A percentile compares a stretch with the other conserved stretches of the same genome.
Conservation (phyloP, 2,888 invertebrate genomes). For the Nipponacmea schrenckii region DNA sequence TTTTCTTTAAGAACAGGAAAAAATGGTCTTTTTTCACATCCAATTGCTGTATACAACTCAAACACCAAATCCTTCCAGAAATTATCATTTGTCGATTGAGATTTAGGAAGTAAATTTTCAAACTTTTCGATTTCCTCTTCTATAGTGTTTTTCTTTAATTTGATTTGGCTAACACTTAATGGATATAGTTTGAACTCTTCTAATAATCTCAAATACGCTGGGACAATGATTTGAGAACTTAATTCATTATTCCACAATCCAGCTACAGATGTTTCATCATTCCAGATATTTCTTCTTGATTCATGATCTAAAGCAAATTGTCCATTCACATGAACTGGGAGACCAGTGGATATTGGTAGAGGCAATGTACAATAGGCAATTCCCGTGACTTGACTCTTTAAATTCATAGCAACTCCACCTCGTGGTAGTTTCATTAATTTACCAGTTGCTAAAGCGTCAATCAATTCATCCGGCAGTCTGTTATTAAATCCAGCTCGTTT, state of each 20-base stretch:
- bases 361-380: slow-evolving; percentile 52
- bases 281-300: slow-evolving; percentile 43
- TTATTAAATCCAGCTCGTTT: slow-evolving; percentile 46
- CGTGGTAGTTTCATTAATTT: slow-evolving; percentile 44
- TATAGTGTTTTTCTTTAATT: background rate
- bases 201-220: slow-evolving; percentile 17
- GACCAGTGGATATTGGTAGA: slow-evolving; percentile 43
- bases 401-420: slow-evolving; percentile 44
- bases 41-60: slow-evolving; percentile 1
- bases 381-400: background rate
- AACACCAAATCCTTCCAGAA: slow-evolving; percentile 23
- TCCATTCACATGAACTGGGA: slow-evolving; percentile 55
- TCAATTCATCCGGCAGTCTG: slow-evolving; percentile 30
- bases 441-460: slow-evolving; percentile 32
- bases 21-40: background rate
- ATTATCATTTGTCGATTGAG: background rate
- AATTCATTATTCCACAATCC: slow-evolving; percentile 14
- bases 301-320: slow-evolving; percentile 52
- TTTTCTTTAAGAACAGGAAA: background rate
- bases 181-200: background rate
- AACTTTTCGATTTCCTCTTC: slow-evolving; percentile 14
- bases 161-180: background rate
- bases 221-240: slow-evolving; percentile 6
- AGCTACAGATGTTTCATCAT: slow-evolving; percentile 15
- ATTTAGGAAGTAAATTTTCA: slow-evolving; percentile 26